Conservation (phyloP, 2,797 vertebrate genomes). For the Naso thynnoides region DNA sequence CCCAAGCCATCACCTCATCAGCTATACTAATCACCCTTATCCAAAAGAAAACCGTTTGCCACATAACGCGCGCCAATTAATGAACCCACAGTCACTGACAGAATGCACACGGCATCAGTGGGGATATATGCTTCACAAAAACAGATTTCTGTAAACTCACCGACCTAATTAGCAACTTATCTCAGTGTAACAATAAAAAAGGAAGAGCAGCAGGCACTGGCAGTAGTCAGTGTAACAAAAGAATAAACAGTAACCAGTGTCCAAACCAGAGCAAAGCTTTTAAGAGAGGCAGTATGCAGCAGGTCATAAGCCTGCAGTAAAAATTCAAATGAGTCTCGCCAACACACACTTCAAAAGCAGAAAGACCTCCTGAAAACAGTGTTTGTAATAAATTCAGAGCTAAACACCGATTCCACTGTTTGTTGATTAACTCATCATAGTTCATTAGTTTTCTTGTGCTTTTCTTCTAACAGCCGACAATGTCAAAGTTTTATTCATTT, state of each 20-base stretch:
- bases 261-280: slow-evolving; percentile 52
- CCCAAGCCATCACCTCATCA: slow-evolving; percentile 72
- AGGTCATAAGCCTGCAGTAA: slow-evolving; percentile 65
- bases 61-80: slow-evolving; percentile 62
- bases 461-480: slow-evolving; percentile 11
- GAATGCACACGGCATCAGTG: slow-evolving; percentile 44
- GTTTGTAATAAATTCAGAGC: slow-evolving; percentile 50
- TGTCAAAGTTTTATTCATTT: slow-evolving; percentile 9
- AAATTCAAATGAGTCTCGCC: slow-evolving; percentile 64
- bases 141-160: slow-evolving; percentile 36
- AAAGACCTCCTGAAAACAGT: slow-evolving; percentile 38
- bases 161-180: slow-evolving; percentile 49
- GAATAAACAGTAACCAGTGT: slow-evolving; percentile 46
- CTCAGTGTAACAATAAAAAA: slow-evolving; percentile 46
- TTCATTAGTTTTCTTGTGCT: slow-evolving; percentile 40
- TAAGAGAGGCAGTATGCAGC: slow-evolving; percentile 48
- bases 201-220: slow-evolving; percentile 26
- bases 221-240: slow-evolving; percentile 48
- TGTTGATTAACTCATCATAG: slow-evolving; percentile 38
- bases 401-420: slow-evolving; percentile 40
- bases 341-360: slow-evolving; percentile 43
- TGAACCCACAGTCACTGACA: slow-evolving; percentile 64
- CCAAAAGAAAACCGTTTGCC: slow-evolving; percentile 69
- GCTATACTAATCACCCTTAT: slow-evolving; percentile 76
- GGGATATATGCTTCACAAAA: slow-evolving; percentile 20